A percentile compares a stretch with the other conserved stretches of the same genome.
Evolutionary conservation across 2,888 invertebrate genomes (phyloP).

Genomic region (Bugulina stolonifera): DNA sequence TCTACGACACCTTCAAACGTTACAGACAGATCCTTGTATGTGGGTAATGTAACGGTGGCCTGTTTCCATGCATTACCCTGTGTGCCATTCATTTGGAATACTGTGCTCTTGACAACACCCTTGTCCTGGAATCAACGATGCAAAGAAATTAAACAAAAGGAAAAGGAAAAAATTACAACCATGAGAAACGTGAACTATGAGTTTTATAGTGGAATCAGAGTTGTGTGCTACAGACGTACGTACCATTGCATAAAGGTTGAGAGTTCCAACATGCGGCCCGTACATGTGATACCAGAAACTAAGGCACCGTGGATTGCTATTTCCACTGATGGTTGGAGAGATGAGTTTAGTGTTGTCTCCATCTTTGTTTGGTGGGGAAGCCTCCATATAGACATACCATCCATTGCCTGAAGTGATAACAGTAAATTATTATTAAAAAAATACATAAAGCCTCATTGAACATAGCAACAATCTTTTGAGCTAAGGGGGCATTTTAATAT

Average conservation of each 20-base stretch:
- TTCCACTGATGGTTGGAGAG: constrained; percentile 35
- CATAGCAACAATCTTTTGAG: no score
- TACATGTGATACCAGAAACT: constrained; percentile 32
- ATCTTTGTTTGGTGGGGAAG: constrained; percentile 56
- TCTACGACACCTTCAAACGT: constrained; percentile 37
- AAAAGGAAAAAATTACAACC: no score
- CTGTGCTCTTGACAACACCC: neutral
- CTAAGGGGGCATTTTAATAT: no score
- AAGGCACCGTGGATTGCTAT: constrained; percentile 29
- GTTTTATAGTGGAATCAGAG: no score
- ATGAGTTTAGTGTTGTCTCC: constrained; percentile 58
- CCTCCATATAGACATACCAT: constrained; percentile 40
- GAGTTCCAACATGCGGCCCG: constrained; percentile 33
- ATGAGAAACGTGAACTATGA: no score
- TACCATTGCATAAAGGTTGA: constrained; percentile 27
- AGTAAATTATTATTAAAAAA: neutral
- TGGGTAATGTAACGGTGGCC: constrained; percentile 21
- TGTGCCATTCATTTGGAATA: constrained; percentile 26
- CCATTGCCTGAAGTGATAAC: constrained; percentile 35
- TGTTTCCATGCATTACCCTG: constrained; percentile 28
- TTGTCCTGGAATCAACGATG: neutral
- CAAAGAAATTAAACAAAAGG: no score
- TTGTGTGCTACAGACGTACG: no score
- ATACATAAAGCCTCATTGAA: no score
- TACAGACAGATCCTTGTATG: constrained; percentile 28